Percentiles rank a stretch among this genome's conserved stretches.
These are phyloP conservation scores for Parauchenoglanis punctatus DNA, from an alignment of 2,797 vertebrate genomes.

Conservation along the genomic window DNA sequence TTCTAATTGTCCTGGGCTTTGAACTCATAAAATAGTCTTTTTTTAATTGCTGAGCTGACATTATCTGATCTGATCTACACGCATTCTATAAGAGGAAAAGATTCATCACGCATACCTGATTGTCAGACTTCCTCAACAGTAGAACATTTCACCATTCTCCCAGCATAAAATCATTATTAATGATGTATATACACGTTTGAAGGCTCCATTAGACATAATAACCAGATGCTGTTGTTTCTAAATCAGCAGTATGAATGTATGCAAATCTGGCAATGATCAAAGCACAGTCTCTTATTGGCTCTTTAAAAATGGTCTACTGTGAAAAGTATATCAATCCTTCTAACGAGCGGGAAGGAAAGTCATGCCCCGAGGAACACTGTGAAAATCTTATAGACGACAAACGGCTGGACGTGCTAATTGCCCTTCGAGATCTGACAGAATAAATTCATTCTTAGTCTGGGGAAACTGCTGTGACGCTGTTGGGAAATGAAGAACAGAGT, in stretches of 20 bases:
- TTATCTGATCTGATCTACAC: neutral
- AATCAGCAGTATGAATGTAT: constrained; percentile 8
- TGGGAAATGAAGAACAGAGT: constrained; percentile 43
- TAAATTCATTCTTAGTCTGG: constrained; percentile 64
- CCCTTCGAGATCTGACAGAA: constrained; percentile 69
- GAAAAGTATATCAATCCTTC: constrained; percentile 71
- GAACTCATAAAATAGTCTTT: too few relatives aligned
- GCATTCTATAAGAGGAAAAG: neutral
- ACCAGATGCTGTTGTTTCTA: constrained; percentile 11
- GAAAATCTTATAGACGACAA: constrained; percentile 70
- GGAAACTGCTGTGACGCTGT: constrained; percentile 59
- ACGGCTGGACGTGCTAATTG: constrained; percentile 72
- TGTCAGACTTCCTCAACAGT: neutral
- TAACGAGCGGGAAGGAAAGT: constrained; percentile 69
- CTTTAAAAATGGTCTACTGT: constrained; percentile 3
- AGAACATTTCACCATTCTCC: neutral
- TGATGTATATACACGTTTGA: constrained; percentile 5
- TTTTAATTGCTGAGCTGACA: neutral
- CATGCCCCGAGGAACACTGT: constrained; percentile 61
- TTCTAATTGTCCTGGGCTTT: neutral
- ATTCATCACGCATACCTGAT: constrained; percentile 11
- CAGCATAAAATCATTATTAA: constrained; percentile 21
- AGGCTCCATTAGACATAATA: neutral
- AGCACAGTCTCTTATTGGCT: constrained; percentile 9
- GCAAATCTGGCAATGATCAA: constrained; percentile 30